Conservation (phyloP, 2,888 invertebrate species). For the Esperia sulphurella region DNA sequence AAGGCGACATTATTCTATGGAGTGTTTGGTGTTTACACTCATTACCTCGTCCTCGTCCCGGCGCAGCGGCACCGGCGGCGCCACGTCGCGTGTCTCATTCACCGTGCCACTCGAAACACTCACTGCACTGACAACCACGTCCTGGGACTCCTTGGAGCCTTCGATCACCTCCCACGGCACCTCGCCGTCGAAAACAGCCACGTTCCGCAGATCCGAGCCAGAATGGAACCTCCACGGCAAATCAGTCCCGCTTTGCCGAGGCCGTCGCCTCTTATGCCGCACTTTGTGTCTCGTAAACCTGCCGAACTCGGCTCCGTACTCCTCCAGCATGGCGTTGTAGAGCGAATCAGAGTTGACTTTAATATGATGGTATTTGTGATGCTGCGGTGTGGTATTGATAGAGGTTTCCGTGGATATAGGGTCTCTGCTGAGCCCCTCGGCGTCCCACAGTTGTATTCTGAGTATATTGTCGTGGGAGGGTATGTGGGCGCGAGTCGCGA, state of each 20-base stretch:
- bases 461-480: slow-evolving; percentile 71
- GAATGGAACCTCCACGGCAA: slow-evolving; percentile 76
- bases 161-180: slow-evolving; percentile 75
- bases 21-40: slow-evolving; percentile 34
- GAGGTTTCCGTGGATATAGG: slow-evolving; percentile 41
- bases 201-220: slow-evolving; percentile 72
- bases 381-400: slow-evolving; percentile 23
- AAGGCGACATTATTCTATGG: slow-evolving; percentile 50
- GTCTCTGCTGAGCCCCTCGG: slow-evolving; percentile 63
- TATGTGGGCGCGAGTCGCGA: slow-evolving; percentile 62
- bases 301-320: slow-evolving; percentile 50
- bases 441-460: slow-evolving; percentile 72
- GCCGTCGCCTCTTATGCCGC: slow-evolving; percentile 68
- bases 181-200: slow-evolving; percentile 73
- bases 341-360: slow-evolving; percentile 63
- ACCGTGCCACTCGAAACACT: slow-evolving; percentile 62
- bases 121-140: slow-evolving; percentile 65
- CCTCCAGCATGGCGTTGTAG: slow-evolving; percentile 67
- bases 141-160: slow-evolving; percentile 26
- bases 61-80: slow-evolving; percentile 64
- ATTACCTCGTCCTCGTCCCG: slow-evolving; percentile 67
- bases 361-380: slow-evolving; percentile 41
- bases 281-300: slow-evolving; percentile 68
- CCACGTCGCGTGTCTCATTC: slow-evolving; percentile 56
- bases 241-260: slow-evolving; percentile 56